Base-by-base conservation (phyloP, 2,888 invertebrate species). In the Folsomia manolachei region DNA sequence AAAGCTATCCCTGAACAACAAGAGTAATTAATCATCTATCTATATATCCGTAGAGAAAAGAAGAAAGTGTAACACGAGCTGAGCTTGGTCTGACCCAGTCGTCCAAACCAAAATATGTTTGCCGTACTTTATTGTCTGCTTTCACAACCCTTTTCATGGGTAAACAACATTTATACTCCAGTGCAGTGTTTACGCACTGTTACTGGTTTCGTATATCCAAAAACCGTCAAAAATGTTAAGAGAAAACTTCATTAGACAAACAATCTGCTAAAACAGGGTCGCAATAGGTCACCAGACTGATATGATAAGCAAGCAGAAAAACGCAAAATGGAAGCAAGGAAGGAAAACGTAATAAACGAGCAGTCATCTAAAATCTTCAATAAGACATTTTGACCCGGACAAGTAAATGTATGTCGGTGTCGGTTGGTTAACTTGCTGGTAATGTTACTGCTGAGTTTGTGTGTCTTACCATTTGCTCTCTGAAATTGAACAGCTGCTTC, bases 401-500 rank as follows among this genome's bases (percentile, higher is more conserved):
- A n/a, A n/a, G n/a, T n/a, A 39, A 14, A 39, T 14, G 4, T 39
- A 39, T 39, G 39, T 39, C n/a, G 39, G 7, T 39, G 7, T 39
- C 39, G 4, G 39, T 14, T 39, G 39, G n/a, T n/a, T n/a, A n/a
- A n/a, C n/a, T 39, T 39, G 14, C 39, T 14, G 14, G 14, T 39
- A 39, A 39, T 39, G 39, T 39, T n/a, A n/a, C n/a, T 39, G 14
- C 39, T 14, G 14, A 39, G 4, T 9, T 9, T 39, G 39, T 39
- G 21, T 19, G 39, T 75, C 85, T 84, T 81, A 90, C 94, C 93
- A 84, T 91, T 94, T 52, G 96, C 94, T 80, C 93, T 87, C 84
- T 95, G 95, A 84, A 92, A 97, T 82, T 92, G 89, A 18, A 93
- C 91, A 39, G 95, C 95, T 39, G 95, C 95, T 81, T 90, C 89